phyloP scores from a whole-genome alignment of 2,888 invertebrate species.

The Lacanobia wlatinum region DNA sequence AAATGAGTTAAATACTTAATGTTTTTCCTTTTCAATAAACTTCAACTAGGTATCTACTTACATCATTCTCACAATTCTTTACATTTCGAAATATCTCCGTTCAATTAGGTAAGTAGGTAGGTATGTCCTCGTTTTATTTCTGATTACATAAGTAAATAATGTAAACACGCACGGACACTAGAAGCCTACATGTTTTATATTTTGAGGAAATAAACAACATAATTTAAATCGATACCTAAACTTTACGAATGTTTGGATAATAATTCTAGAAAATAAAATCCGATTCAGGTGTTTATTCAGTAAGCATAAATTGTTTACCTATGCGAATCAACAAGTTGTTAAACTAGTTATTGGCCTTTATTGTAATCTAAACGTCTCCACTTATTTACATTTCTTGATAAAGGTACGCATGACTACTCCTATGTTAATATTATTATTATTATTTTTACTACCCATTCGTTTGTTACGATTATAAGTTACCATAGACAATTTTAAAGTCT shows the following conservation, averaged over 20 bases:
- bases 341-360: constrained; percentile 32
- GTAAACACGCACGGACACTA: constrained; percentile 30
- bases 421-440: background rate
- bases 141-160: constrained; percentile 58
- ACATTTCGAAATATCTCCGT: constrained; percentile 39
- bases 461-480: background rate
- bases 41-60: constrained; percentile 13
- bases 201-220: constrained; percentile 45
- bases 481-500: constrained; percentile 9
- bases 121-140: constrained; percentile 57
- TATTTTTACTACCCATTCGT: constrained; percentile 1
- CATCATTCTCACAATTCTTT: constrained; percentile 32
- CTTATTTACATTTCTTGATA: constrained; percentile 25
- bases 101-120: constrained; percentile 55
- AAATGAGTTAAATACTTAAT: too few species aligned
- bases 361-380: constrained; percentile 2
- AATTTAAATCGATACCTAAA: constrained; percentile 14
- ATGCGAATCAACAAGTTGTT: constrained; percentile 10
- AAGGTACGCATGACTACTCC: background rate
- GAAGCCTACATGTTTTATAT: constrained; percentile 26
- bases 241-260: background rate
- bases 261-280: background rate
- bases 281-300: background rate
- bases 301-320: background rate
- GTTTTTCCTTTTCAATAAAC: background rate